These are phyloP conservation scores for Bubalus kerabau DNA, from an alignment of 2,113 vertebrate species.

Conservation along the genomic window DNA sequence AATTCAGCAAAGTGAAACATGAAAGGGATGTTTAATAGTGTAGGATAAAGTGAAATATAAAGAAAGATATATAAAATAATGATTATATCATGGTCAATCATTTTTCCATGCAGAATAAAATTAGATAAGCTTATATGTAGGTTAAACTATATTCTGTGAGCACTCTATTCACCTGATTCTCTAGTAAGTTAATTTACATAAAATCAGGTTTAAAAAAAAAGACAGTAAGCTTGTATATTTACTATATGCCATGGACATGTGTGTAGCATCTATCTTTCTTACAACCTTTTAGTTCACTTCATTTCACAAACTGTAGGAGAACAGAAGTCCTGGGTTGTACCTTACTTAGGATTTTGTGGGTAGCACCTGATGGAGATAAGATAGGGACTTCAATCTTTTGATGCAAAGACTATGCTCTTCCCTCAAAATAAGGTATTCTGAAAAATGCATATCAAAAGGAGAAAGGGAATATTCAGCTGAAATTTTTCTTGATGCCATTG, in stretches of 20 bases:
- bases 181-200: not conserved
- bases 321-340: accelerated
- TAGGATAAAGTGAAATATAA: not conserved
- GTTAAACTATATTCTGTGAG: not conserved
- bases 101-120: not conserved
- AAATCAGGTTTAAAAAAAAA: not conserved
- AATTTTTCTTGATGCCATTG: not conserved
- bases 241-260: not conserved
- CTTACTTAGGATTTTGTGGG: not conserved
- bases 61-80: not conserved
- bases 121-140: not conserved
- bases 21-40: not conserved
- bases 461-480: not conserved
- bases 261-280: not conserved
- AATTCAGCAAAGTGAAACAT: not conserved
- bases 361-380: not conserved
- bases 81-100: not conserved
- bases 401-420: not conserved
- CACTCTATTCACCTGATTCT: not conserved
- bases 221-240: not conserved
- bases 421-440: not conserved
- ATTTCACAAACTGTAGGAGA: not conserved
- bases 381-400: not conserved
- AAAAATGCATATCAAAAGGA: not conserved
- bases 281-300: not conserved